Evolutionary conservation across 23 tunicate genomes (phyloP), one percentile per base, ranked within the genome.

Genomic region (Ascidia mentula): DNA sequence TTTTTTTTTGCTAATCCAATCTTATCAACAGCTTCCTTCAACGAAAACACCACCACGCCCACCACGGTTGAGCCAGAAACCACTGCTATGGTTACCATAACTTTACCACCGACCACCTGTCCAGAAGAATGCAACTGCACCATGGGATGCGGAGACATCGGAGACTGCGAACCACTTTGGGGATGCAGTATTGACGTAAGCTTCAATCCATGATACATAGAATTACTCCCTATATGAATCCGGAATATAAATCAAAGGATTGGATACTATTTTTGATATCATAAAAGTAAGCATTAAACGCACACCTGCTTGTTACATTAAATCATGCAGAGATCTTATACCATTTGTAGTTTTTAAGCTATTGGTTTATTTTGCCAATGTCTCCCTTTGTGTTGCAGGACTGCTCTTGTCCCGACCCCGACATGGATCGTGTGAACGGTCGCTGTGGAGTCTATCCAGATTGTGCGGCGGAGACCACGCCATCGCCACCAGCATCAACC

Each of bases 101-200:
- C 87, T 0, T 42, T 80, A 15, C 93, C 98, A 15, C 87, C 89
- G n/a, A 40, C 24, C 22, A 59, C 65, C 0, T 93, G 98, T 71
- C 82, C 98, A 0, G 92, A 87, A 5, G 80, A 80, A 38, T 93
- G 98, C 76, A 76, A 82, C 87, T 93, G 98, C 77, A 87, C 86
- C 6, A 34, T 88, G 75, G 93, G 89, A 18, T 93, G 98, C 70
- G 76, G 59, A 0, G 93, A 88, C 72, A 72, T 38, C 69, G 98
- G 98, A 33, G 85, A 93, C 39, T 93, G 98, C 72, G 24, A 60
- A 37, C 83, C 83, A 33, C 60, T 69, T 6, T 37, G 45, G 80
- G 89, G 79, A 75, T 93, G 98, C 86, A 83, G 87, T 40, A 88
- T 93, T 79, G 89, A 87, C 77, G 98, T 93, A 26, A 88, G 93